Base-by-base conservation (phyloP, 2,797 vertebrate species). In the Mionectes olivaceus region DNA sequence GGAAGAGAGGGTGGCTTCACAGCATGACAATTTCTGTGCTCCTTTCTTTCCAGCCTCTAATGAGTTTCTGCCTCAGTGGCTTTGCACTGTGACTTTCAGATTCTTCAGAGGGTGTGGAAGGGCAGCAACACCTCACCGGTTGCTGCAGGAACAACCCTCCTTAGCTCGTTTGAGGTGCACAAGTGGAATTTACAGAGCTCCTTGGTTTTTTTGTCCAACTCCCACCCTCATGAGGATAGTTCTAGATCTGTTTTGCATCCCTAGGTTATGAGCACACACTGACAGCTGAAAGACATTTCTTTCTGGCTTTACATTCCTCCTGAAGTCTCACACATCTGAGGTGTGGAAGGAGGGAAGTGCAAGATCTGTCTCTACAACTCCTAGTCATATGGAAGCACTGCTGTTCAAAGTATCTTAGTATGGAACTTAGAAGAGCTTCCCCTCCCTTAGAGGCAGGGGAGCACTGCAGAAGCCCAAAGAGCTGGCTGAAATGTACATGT, bases 281-380 rank as follows among this genome's bases (percentile, higher is more conserved):
- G 67, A 83, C 69, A 93, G 79, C 61, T 93, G 76, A 87, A 90
- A 69, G 59, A 60, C 5, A 2, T 64, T 47, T 35, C 53, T 92
- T 93, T 86, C 73, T 67, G 79, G 69, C 37, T 93, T 90, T 91
- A 30, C 28, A 33, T 81, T 85, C 69, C 50, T 87, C 73, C 85
- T 84, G 55, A 78, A 94, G 79, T 92, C 95, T 96, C 76, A 79
- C 89, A 94, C 59, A 76, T 93, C 50, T 86, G 77, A 94, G 44
- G 32, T 70, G 39, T 53, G 33, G 73, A 86, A 83, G 57, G 43
- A 92, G 52, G 12, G 33, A 91, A 76, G 44, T 52, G 22, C 37
- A 89, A 94, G 85, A 88, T 81, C 61, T 95, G 73, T 3, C 50
- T 95, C 59, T 56, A 41, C 50, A 78, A n/a, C 22, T 91, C 28